Conservation (phyloP, 1,140 invertebrate species). For the Tetragonula clypearis region DNA sequence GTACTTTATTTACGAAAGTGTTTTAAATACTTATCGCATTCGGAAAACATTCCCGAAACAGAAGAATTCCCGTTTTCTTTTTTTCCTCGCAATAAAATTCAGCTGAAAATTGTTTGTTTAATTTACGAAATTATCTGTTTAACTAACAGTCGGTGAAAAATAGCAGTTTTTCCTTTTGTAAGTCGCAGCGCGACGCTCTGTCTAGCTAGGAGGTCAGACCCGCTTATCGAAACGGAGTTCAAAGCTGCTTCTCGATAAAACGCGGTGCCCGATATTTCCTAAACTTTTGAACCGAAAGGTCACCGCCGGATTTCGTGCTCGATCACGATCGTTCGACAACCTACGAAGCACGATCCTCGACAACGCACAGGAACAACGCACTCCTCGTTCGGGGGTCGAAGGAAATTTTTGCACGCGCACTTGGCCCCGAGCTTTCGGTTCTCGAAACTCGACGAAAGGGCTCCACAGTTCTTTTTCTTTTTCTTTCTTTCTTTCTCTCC, state of each 20-base stretch:
- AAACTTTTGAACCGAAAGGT: slow-evolving; percentile 11
- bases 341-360: neutral
- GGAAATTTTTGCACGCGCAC: neutral
- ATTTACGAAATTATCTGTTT: neutral
- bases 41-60: too few species aligned
- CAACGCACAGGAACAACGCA: neutral
- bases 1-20: too few species aligned
- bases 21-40: too few species aligned
- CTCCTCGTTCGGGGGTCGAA: neutral
- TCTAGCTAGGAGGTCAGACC: neutral
- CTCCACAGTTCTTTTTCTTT: neutral
- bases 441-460: neutral
- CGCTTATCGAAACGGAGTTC: slow-evolving; percentile 15
- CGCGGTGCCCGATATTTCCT: neutral
- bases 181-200: neutral
- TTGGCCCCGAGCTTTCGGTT: neutral
- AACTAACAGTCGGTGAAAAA: neutral
- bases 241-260: neutral
- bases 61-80: too few species aligned
- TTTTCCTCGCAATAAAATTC: neutral
- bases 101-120: neutral
- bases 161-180: neutral
- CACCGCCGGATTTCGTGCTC: neutral
- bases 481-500: neutral
- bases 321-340: neutral